Conservation (phyloP, 2,888 invertebrate species). For the Apomyelois bistriatella region DNA sequence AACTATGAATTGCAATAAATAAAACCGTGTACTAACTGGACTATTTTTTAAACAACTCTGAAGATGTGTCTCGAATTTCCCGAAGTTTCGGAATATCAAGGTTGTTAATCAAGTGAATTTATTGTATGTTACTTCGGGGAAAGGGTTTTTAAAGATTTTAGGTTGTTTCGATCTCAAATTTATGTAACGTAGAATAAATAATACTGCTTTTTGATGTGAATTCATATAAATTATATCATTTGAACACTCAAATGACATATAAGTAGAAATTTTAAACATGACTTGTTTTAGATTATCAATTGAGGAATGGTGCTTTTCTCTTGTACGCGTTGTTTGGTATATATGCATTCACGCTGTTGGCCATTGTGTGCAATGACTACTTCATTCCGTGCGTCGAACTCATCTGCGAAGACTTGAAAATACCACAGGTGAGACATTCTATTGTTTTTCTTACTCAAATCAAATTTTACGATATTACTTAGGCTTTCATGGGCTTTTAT, state of each 20-base stretch:
- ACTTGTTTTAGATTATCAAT: conserved; percentile 79
- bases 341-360: conserved; percentile 92
- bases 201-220: too few relatives aligned
- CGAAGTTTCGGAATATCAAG: not conserved
- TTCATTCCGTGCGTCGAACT: conserved; percentile 94
- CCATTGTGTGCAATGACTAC: conserved; percentile 94
- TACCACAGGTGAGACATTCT: conserved; percentile 83
- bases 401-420: conserved; percentile 88
- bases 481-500: too few relatives aligned
- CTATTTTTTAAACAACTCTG: not conserved
- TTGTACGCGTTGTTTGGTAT: conserved; percentile 87
- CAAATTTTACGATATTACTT: not conserved
- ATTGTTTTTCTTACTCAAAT: too few relatives aligned
- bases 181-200: too few relatives aligned
- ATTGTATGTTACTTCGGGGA: not conserved
- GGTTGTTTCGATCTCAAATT: too few relatives aligned
- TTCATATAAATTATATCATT: too few relatives aligned
- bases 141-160: too few relatives aligned
- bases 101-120: not conserved
- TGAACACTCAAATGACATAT: too few relatives aligned
- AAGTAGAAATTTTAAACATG: too few relatives aligned
- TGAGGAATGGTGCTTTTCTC: conserved; percentile 87
- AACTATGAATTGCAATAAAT: not conserved
- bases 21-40: too few relatives aligned
- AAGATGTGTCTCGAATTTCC: not conserved